Percentiles rank a stretch among this genome's conserved stretches.
phyloP scores from a whole-genome alignment of 2,888 invertebrate species.

The Ferdinandea cuprea region DNA sequence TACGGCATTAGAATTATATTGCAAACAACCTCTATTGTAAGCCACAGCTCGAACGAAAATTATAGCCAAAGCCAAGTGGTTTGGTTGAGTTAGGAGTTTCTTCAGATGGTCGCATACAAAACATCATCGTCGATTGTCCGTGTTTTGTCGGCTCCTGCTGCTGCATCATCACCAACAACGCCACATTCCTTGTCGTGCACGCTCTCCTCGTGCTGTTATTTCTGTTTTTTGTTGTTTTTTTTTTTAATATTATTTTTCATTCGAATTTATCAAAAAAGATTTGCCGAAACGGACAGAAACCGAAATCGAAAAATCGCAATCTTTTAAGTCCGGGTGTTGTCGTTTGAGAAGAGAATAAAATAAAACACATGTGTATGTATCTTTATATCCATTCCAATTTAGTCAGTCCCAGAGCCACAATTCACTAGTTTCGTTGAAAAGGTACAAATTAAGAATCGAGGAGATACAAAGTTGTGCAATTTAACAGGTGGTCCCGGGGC shows the following conservation, averaged over 20 bases:
- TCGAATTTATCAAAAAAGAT: conserved; percentile 68
- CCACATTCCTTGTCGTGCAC: conserved; percentile 65
- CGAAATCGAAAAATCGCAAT: conserved; percentile 60
- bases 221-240: conserved; percentile 21
- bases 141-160: conserved; percentile 38
- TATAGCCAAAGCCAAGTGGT: conserved; percentile 67
- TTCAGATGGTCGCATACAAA: conserved; percentile 47
- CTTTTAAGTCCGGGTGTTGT: conserved; percentile 17
- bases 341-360: neutral
- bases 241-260: conserved; percentile 34
- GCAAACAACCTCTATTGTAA: conserved; percentile 63
- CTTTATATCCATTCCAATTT: neutral
- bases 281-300: conserved; percentile 67
- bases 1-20: conserved; percentile 69
- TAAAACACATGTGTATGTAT: neutral
- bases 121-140: conserved; percentile 15
- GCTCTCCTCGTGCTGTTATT: conserved; percentile 57
- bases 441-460: conserved; percentile 62
- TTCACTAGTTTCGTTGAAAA: conserved; percentile 22
- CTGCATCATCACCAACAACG: conserved; percentile 56
- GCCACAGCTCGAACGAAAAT: conserved; percentile 68
- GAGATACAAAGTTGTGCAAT: conserved; percentile 63
- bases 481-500: conserved; percentile 69
- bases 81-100: conserved; percentile 32
- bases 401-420: conserved; percentile 22